phyloP scores from a whole-genome alignment of 2,113 vertebrate genomes.

The Crotalus horridus region DNA sequence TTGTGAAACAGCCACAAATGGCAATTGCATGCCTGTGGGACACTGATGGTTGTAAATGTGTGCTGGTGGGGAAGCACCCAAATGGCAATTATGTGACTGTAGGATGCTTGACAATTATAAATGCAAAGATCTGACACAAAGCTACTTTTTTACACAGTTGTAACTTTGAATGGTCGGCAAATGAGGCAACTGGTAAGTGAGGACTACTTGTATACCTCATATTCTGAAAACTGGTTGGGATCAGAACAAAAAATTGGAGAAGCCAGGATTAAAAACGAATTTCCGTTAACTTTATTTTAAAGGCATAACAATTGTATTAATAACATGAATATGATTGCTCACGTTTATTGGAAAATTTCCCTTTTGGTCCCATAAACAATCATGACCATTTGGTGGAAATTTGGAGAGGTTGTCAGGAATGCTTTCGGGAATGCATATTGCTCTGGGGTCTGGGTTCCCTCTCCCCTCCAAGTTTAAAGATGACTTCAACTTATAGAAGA shows the following conservation, averaged over 20 bases:
- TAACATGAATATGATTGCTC: background rate
- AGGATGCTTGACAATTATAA: background rate
- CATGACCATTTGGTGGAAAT: background rate
- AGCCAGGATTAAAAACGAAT: background rate
- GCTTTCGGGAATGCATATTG: background rate
- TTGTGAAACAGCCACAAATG: background rate
- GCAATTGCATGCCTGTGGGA: background rate
- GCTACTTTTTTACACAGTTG: background rate
- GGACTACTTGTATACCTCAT: background rate
- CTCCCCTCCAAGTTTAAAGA: background rate
- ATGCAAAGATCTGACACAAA: background rate
- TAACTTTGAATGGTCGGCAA: background rate
- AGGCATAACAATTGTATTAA: background rate
- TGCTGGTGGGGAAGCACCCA: background rate
- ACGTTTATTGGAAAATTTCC: background rate
- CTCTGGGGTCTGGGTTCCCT: background rate
- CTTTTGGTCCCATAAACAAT: too few relatives aligned
- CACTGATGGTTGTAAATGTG: background rate
- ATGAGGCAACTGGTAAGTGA: background rate
- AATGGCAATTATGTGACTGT: background rate
- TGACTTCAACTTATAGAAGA: background rate
- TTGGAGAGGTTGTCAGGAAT: background rate
- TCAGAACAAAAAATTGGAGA: background rate
- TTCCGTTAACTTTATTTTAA: background rate
- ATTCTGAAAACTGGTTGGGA: background rate